A percentile compares a stretch with the other conserved stretches of the same genome.
Evolutionary conservation across 1,140 invertebrate species (phyloP).

Genomic region (Drosophila suzukii): DNA sequence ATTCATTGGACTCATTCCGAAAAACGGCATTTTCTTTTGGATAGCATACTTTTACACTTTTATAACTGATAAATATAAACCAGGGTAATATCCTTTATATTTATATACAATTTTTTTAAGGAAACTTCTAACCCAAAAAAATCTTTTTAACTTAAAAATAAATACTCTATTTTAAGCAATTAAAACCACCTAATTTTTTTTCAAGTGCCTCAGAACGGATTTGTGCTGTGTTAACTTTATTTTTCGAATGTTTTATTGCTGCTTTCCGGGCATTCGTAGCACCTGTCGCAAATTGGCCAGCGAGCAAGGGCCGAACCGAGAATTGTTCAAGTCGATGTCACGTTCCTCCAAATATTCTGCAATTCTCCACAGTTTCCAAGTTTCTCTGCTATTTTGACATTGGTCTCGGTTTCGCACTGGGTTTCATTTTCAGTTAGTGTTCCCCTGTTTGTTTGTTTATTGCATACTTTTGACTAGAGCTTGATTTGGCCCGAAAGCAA

Average conservation of each 20-base stretch:
- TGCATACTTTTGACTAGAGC: constrained; percentile 12
- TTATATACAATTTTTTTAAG: too few relatives aligned
- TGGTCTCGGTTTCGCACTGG: not conserved
- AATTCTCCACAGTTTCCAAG: constrained; percentile 42
- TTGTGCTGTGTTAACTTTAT: constrained; percentile 21
- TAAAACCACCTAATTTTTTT: too few relatives aligned
- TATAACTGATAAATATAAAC: too few relatives aligned
- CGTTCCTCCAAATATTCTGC: constrained; percentile 64
- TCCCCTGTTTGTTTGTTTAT: constrained; percentile 16
- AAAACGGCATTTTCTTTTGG: too few relatives aligned
- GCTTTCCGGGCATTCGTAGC: constrained; percentile 26
- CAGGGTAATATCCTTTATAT: too few relatives aligned
- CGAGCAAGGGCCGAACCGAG: constrained; percentile 3
- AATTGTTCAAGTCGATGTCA: constrained; percentile 51
- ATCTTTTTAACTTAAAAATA: too few relatives aligned
- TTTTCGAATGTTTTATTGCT: constrained; percentile 46
- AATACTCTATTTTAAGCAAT: too few relatives aligned
- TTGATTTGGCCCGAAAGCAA: constrained; percentile 44
- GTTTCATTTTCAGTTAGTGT: constrained; percentile 6
- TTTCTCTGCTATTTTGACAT: not conserved
- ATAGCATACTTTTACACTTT: too few relatives aligned
- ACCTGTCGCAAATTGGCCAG: constrained; percentile 62
- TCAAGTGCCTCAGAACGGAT: not conserved
- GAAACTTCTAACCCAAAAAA: too few relatives aligned
- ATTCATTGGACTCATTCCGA: too few relatives aligned